Conservation (phyloP, 53 echinoderm and acorn worm genomes). For the Luidia sarsii region DNA sequence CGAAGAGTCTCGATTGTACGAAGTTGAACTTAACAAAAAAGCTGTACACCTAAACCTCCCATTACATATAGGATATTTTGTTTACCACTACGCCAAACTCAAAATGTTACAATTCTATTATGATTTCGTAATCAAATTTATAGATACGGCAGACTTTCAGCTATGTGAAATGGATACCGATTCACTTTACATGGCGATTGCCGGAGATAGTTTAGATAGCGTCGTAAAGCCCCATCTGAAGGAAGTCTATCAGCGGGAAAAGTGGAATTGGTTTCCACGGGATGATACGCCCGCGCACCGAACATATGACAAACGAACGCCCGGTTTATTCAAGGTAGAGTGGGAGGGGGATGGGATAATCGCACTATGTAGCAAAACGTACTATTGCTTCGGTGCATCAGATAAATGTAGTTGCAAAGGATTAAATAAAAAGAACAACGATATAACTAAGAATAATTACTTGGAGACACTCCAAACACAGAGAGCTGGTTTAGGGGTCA, state of each 20-base stretch:
- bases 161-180: slow-evolving; percentile 5
- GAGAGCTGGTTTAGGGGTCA: not conserved
- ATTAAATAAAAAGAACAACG: slow-evolving; percentile 51
- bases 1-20: not conserved
- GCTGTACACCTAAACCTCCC: no score
- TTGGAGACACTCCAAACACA: slow-evolving; percentile 7
- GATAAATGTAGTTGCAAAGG: slow-evolving; percentile 75
- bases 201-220: not conserved
- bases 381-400: slow-evolving; percentile 57
- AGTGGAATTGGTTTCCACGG: slow-evolving; percentile 15
- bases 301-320: slow-evolving; percentile 59
- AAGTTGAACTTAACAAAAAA: no score
- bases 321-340: slow-evolving; percentile 58
- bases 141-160: not conserved
- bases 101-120: slow-evolving; percentile 16
- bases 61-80: no score
- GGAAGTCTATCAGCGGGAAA: not conserved
- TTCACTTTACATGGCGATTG: slow-evolving; percentile 6
- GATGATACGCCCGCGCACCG: slow-evolving; percentile 5
- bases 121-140: slow-evolving; percentile 9
- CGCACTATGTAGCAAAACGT: slow-evolving; percentile 62
- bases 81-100: no score
- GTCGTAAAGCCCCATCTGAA: not conserved
- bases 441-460: slow-evolving; percentile 39
- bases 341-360: slow-evolving; percentile 51